Base-by-base conservation (phyloP, 30 jellyfish, hydroid and myxozoan species). In the Chrysaora quinquecirrha region DNA sequence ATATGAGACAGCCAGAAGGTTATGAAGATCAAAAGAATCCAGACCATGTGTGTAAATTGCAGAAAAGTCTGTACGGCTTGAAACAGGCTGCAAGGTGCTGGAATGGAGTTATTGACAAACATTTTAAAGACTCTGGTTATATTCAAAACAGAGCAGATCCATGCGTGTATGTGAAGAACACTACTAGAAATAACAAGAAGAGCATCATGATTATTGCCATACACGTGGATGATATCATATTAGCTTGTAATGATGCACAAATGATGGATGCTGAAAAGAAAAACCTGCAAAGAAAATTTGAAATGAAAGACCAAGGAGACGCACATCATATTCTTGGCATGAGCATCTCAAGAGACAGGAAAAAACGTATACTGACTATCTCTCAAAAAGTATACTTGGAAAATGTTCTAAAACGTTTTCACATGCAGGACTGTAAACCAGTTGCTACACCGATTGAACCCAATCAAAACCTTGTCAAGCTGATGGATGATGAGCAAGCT, bases 41-140 rank as follows among this genome's bases (percentile, higher is more conserved):
- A 69, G 63, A 66, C 43, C 23, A 46, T 67, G 77, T 69, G 11
- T 81, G 85, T 67, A 81, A 81, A 69, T 20, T 52, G 78, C 66
- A 65, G 48, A 81, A 81, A 49, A 81, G 86, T 47, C 69, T 81
- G 47, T 81, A 81, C 34, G 91, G 91, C 20, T 56, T 65, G 31
- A 67, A 48, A 70, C 91, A 68, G 58, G 38, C 91, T 27, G 85
- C 86, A 19, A 25, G 89, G 18, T 78, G 77, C 78, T 65, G 91
- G 86, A 81, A 81, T 32, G 35, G 24, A 24, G 64, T 25, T 20
- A 60, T 70, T 22, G 88, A 83, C 61, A 33, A 83, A 34, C 33
- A 33, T 34, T 61, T 83, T 24, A 71, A 72, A 71, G 72, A 34
- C 58, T 64, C 48, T 19, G 89, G 82, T 23, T 78, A 62, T 65